Conservation (phyloP, 1,140 invertebrate genomes). For the Drosophila setifemur region DNA sequence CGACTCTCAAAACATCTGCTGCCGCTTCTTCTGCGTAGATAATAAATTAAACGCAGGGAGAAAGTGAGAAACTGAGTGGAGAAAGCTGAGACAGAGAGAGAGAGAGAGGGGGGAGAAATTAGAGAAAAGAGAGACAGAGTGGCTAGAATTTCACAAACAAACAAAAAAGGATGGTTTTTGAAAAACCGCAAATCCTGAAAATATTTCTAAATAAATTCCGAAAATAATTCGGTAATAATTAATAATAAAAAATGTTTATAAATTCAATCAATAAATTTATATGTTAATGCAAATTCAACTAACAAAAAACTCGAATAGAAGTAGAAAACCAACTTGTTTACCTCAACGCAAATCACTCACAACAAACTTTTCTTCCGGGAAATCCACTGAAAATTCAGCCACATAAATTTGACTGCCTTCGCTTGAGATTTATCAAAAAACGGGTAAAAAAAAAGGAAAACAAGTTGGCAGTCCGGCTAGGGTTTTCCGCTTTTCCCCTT, state of each 20-base stretch:
- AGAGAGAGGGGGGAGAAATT: neutral
- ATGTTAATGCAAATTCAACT: too few species aligned
- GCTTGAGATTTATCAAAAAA: slow-evolving; percentile 31
- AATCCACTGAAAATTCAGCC: too few species aligned
- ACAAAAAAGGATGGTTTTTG: slow-evolving; percentile 1
- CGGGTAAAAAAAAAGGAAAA: slow-evolving; percentile 13
- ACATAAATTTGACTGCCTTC: slow-evolving; percentile 29
- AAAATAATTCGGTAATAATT: neutral
- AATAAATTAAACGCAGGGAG: slow-evolving; percentile 76
- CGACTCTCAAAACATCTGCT: slow-evolving; percentile 67
- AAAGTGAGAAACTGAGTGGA: slow-evolving; percentile 12
- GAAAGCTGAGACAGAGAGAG: neutral
- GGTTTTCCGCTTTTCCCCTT: too few species aligned
- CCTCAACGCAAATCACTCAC: slow-evolving; percentile 25
- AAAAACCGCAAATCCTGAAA: neutral
- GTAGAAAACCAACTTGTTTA: slow-evolving; percentile 34
- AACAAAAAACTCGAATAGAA: too few species aligned
- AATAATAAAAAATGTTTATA: neutral
- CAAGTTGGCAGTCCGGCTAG: slow-evolving; percentile 23
- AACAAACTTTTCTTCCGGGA: too few species aligned
- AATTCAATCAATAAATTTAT: too few species aligned
- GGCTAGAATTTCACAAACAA: slow-evolving; percentile 26
- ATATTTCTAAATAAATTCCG: neutral
- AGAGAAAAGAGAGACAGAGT: neutral
- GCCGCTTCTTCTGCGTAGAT: slow-evolving; percentile 50